These are phyloP conservation scores for Esox lucius DNA, from an alignment of 2,797 vertebrate genomes.

Conservation along the genomic window DNA sequence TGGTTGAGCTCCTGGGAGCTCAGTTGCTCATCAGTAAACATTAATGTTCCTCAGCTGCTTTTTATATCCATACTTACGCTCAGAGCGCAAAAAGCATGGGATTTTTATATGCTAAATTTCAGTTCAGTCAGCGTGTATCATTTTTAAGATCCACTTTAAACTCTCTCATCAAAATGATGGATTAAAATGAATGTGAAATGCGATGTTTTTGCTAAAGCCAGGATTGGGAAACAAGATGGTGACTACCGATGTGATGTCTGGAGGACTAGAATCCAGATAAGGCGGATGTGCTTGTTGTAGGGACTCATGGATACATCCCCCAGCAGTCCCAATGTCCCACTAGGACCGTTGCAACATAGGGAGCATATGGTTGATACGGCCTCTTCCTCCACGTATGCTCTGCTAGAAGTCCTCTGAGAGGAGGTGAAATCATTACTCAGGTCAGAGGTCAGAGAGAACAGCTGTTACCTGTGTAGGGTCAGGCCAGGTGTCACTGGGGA, in stretches of 20 bases:
- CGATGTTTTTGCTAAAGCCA: neutral
- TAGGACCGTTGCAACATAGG: neutral
- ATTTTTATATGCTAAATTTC: neutral
- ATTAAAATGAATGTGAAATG: neutral
- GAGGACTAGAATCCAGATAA: neutral
- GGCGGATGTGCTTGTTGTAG: neutral
- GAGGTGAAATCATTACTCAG: neutral
- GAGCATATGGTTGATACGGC: neutral
- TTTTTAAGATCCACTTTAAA: slow-evolving; percentile 10
- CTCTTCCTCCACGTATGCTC: neutral
- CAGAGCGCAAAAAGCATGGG: neutral
- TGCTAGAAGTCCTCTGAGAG: neutral
- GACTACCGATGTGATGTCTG: neutral
- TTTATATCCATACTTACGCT: slow-evolving; percentile 5
- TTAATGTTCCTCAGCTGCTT: slow-evolving; percentile 28
- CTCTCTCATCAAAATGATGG: neutral
- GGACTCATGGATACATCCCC: neutral
- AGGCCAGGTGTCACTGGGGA: too few species aligned
- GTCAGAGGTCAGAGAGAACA: neutral
- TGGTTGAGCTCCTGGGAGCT: slow-evolving; percentile 15
- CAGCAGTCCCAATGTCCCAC: neutral
- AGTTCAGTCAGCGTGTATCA: neutral
- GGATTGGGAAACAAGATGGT: neutral
- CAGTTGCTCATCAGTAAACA: slow-evolving; percentile 43
- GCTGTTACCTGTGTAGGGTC: slow-evolving; percentile 1